A percentile compares a stretch with the other conserved stretches of the same genome.
Evolutionary conservation across 1,140 invertebrate genomes (phyloP).

Genomic region (Frieseomelitta varia): DNA sequence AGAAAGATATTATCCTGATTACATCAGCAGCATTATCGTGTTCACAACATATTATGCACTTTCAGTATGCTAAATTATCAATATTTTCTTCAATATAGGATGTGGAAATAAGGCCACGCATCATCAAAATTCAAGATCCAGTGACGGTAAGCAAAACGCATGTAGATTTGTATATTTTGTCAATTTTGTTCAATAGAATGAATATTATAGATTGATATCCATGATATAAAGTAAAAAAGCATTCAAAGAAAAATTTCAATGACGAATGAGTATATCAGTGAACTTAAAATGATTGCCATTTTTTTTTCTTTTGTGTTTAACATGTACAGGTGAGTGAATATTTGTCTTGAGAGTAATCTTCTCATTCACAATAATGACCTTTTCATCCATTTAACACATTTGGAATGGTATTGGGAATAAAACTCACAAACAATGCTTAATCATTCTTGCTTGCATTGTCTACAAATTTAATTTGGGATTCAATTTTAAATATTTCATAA

Average conservation of each 20-base stretch:
- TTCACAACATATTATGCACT: constrained; percentile 42
- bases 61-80: constrained; percentile 51
- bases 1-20: constrained; percentile 52
- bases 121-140: constrained; percentile 66
- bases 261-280: background rate
- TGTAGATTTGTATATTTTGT: constrained; percentile 22
- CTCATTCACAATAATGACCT: background rate
- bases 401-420: background rate
- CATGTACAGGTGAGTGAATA: constrained; percentile 12
- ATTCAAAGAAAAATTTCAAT: background rate
- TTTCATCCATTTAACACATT: constrained; percentile 6
- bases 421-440: background rate
- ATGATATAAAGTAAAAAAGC: background rate
- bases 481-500: too few species aligned
- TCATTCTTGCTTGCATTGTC: background rate
- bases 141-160: constrained; percentile 65
- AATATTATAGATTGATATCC: background rate
- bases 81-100: constrained; percentile 72
- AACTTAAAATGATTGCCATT: background rate
- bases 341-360: background rate
- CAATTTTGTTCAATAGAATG: background rate
- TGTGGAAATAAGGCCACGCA: constrained; percentile 70
- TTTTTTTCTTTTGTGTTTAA: background rate
- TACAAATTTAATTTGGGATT: background rate
- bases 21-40: constrained; percentile 43